Percentiles rank a stretch among this genome's conserved stretches.
These are phyloP conservation scores for Neoascia interrupta DNA, from an alignment of 2,888 invertebrate genomes.

Conservation along the genomic window DNA sequence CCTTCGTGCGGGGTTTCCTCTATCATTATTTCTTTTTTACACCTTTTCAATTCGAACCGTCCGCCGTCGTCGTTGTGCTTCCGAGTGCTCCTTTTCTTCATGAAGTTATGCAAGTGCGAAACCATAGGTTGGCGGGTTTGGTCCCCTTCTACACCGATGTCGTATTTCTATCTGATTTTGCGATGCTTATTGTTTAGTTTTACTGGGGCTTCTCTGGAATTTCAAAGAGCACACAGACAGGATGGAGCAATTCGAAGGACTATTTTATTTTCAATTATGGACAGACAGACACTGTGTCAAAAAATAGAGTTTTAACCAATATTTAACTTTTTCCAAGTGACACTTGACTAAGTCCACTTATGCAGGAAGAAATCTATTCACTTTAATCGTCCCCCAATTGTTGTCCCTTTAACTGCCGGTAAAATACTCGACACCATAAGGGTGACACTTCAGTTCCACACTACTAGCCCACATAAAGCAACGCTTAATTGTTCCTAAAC, in stretches of 20 bases:
- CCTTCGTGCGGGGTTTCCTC: constrained; percentile 36
- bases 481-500: constrained; percentile 18
- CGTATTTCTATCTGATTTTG: background rate
- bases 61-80: constrained; percentile 36
- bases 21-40: constrained; percentile 40
- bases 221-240: constrained; percentile 26
- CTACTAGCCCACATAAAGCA: constrained; percentile 30
- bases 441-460: constrained; percentile 32
- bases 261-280: too few species aligned
- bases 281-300: too few species aligned
- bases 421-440: constrained; percentile 33
- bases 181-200: constrained; percentile 20
- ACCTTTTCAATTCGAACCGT: constrained; percentile 60
- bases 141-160: constrained; percentile 28
- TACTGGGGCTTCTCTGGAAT: constrained; percentile 31
- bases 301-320: too few species aligned
- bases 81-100: constrained; percentile 52
- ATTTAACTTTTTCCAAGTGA: too few species aligned
- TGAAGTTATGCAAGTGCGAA: background rate
- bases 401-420: constrained; percentile 52
- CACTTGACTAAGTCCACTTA: too few species aligned
- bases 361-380: too few species aligned
- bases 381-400: constrained; percentile 28
- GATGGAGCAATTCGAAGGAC: too few species aligned
- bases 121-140: constrained; percentile 36